Evolutionary conservation across 2,888 invertebrate genomes (phyloP), one percentile per base, ranked within the genome.

Genomic region (Nomada lathburiana): DNA sequence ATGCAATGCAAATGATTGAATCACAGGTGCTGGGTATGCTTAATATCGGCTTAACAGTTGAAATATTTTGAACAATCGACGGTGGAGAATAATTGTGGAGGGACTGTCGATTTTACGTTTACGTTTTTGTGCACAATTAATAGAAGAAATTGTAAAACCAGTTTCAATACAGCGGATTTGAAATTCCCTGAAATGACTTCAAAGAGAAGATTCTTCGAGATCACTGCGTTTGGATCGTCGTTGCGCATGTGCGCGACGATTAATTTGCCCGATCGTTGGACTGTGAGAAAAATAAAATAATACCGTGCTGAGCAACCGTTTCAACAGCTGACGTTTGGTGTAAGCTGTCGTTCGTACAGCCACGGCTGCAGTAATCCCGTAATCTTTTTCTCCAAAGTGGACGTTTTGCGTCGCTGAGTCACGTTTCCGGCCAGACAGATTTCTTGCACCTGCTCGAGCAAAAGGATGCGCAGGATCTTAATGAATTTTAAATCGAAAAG

Each of bases 401-500:
- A 60, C 80, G 79, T 71, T 85, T 74, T 75, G 79, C 74, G 52
- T 73, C 62, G 74, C 85, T 77, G 80, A 85, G 81, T 88, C 88
- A 88, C 75, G 76, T 86, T 88, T 84, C 88, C 85, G 86, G 80
- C 44, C 70, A 42, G 73, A 64, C 72, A 70, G 68, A 85, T 80
- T 85, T 88, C 88, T 86, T 70, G 76, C 88, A 86, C 73, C 88
- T 88, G 88, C 55, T 70, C 57, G 62, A 65, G 50, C 52, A 47
- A 50, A 52, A 73, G 42, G 36, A 10, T 44, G 52, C 9, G 20
- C 26, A 50, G 57, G n/a, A 23, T 63, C 69, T 62, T n/a, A n/a
- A 13, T 11, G 52, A 60, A 53, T 82, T 72, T 50, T 73, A 60
- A 47, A 72, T 42, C 2, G 26, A 20, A 57, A 26, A 57, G 26